Evolutionary conservation across 30 jellyfish, hydroid and myxozoan species (phyloP).

Genomic region (Hydractinia symbiolongicarpus): DNA sequence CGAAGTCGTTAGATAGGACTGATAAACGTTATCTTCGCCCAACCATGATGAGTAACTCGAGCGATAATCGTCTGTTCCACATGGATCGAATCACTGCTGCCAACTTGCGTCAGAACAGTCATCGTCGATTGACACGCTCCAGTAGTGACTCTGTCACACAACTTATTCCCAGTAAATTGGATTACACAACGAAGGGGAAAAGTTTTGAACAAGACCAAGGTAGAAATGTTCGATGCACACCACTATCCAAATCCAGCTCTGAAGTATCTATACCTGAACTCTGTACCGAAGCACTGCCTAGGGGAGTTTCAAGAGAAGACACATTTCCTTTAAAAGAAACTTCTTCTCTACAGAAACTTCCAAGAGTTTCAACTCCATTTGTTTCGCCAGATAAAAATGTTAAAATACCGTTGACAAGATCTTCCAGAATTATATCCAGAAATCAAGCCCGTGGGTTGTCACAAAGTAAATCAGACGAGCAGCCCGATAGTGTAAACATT

Average conservation of each 20-base stretch:
- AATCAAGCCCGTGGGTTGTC: too few species aligned
- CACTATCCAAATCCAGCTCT: not conserved
- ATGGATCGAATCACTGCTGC: not conserved
- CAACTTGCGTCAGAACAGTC: not conserved
- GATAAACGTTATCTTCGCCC: conserved; percentile 10
- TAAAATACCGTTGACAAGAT: too few species aligned
- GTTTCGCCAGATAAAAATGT: too few species aligned
- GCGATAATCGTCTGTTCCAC: not conserved
- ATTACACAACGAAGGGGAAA: too few species aligned
- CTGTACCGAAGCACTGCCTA: not conserved
- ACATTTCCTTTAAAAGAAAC: not conserved
- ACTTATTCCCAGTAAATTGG: not conserved
- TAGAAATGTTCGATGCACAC: not conserved
- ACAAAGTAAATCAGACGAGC: too few species aligned
- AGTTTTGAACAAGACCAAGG: not conserved
- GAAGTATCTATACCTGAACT: conserved; percentile 8
- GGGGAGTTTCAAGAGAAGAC: not conserved
- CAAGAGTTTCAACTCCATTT: too few species aligned
- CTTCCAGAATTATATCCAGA: too few species aligned
- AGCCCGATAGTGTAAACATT: too few species aligned
- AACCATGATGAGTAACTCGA: conserved; percentile 17
- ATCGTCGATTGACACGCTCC: not conserved
- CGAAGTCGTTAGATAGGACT: not conserved
- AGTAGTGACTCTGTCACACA: not conserved
- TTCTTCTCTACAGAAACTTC: too few species aligned